Evolutionary conservation across 2,888 invertebrate genomes (phyloP), one percentile per base, ranked within the genome.

Genomic region (Calameuta pallipes): DNA sequence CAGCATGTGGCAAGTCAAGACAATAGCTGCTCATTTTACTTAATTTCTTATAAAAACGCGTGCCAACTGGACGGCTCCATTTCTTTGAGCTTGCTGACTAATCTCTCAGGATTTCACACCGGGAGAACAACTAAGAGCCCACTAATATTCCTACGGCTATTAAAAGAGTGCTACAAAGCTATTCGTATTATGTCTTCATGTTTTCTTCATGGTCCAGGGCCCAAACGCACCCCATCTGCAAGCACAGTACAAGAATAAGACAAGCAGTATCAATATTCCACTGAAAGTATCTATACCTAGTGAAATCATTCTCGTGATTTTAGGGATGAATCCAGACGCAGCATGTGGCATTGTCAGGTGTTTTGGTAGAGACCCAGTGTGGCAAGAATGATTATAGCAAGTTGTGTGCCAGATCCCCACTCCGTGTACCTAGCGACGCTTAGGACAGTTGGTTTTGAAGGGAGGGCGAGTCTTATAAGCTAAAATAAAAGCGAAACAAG

Each of bases 401-500:
- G 80, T 76, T 80, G 79, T 73, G 41, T 86, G 86, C 86, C 87
- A 87, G 35, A 35, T 35, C 69, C 79, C 76, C 78, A 73, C 76
- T 73, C 74, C 23, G 74, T 30, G 74, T 74, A 35, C 13, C 74
- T 12, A 74, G 36, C 78, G 71, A 68, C 4, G 73, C 71, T 74
- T 79, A 69, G 79, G 76, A 73, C 56, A 41, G 70, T 12, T 75
- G 69, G 75, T 79, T 30, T 12, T 74, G 79, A 76, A 86, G 80
- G 85, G 79, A 82, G 80, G 79, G 73, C 71, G 78, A 80, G 83
- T 84, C 82, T 85, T 85, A 86, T 86, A 87, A 87, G 89, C 87
- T 87, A 89, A 89, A 89, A 89, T 90, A 90, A 90, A 90, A 88
- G 89, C 89, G 88, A 86, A 85, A 85, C 81, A 87, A 87, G 80